A percentile compares a stretch with the other conserved stretches of the same genome.
phyloP scores from a whole-genome alignment of 2,113 vertebrate species.

The Myiozetetes cayanensis region DNA sequence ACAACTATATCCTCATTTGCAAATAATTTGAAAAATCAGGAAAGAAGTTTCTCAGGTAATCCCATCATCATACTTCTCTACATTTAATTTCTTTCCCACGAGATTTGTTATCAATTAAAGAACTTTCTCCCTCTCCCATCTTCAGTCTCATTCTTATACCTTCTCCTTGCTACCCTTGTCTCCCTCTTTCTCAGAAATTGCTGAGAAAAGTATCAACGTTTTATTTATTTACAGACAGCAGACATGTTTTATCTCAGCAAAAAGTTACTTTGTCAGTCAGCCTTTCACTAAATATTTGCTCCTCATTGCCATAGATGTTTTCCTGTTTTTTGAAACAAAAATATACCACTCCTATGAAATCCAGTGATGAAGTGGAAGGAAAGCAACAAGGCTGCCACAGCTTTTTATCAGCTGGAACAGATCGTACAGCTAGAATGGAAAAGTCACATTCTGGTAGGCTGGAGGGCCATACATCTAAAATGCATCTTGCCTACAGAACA shows the following conservation, averaged over 20 bases:
- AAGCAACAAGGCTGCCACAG: background rate
- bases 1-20: background rate
- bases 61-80: background rate
- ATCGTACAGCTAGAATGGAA: background rate
- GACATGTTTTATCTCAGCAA: background rate
- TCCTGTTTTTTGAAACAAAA: conserved; percentile 28
- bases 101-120: background rate
- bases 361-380: background rate
- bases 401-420: background rate
- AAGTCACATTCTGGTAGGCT: background rate
- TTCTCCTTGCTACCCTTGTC: background rate
- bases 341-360: conserved; percentile 1
- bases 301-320: background rate
- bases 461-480: background rate
- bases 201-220: background rate
- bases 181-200: background rate
- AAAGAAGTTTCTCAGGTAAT: background rate
- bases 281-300: background rate
- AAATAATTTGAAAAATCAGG: background rate
- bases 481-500: too few species aligned
- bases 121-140: background rate
- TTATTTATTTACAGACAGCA: background rate
- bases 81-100: background rate
- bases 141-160: background rate
- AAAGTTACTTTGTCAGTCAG: background rate